Evolutionary conservation across 2,888 invertebrate species (phyloP).

Genomic region (Alsophila aescularia): DNA sequence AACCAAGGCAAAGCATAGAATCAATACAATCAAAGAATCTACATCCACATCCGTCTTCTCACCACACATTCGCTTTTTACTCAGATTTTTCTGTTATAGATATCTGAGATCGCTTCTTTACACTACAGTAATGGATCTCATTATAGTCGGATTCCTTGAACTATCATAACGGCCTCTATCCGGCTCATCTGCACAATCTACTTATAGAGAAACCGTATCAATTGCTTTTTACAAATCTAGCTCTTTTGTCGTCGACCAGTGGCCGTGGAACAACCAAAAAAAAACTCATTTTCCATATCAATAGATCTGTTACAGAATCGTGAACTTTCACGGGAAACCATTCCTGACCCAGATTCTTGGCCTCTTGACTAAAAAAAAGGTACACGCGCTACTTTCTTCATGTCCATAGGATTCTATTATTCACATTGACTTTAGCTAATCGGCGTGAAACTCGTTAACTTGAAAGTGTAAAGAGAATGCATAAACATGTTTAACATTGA

Average conservation of each 20-base stretch:
- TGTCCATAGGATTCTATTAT: conserved; percentile 47
- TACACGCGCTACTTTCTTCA: conserved; percentile 55
- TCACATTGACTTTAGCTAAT: conserved; percentile 35
- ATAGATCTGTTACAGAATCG: conserved; percentile 37
- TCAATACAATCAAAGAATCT: too few species aligned
- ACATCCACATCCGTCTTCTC: conserved; percentile 12
- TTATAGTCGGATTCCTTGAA: conserved; percentile 16
- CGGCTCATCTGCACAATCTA: conserved; percentile 18
- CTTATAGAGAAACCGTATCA: conserved; percentile 9
- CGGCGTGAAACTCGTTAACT: conserved; percentile 33
- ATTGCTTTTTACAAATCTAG: conserved; percentile 12
- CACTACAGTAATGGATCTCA: conserved; percentile 16
- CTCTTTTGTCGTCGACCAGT: conserved; percentile 10
- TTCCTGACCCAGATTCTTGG: conserved; percentile 45
- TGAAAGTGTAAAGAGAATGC: conserved; percentile 27
- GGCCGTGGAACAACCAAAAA: conserved; percentile 14
- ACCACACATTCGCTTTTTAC: conserved; percentile 13
- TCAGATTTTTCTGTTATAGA: conserved; percentile 25
- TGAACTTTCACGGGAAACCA: conserved; percentile 57
- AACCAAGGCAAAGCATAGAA: too few species aligned
- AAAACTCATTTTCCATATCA: conserved; percentile 41
- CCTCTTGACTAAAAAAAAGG: conserved; percentile 48
- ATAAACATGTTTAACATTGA: conserved; percentile 2
- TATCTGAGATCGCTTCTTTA: conserved; percentile 21
- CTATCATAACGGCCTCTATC: conserved; percentile 29